Evolutionary conservation across 2,113 vertebrate genomes (phyloP), one percentile per base, ranked within the genome.

Genomic region (Anoura caudifer): DNA sequence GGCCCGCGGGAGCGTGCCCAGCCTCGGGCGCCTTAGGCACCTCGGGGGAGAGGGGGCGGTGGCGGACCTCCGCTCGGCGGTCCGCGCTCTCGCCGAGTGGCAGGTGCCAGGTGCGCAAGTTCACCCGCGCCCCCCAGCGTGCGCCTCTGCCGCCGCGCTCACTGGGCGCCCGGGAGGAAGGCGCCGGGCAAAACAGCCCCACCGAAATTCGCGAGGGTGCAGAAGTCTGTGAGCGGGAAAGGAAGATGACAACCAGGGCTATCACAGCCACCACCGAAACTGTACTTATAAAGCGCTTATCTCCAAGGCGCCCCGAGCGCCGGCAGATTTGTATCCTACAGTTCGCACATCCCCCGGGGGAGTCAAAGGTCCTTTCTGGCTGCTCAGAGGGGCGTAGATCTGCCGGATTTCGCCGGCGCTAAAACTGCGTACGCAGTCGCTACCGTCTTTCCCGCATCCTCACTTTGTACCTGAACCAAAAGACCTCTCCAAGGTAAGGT

Each of bases 51-150:
- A 52, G 4, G 14, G 45, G 84, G 50, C 38, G 45, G 81, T 33
- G 61, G 36, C 43, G 50, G 77, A 54, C 26, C 41, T 31, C 24
- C 24, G 61, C 75, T 36, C 5, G 33, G 69, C 17, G 33, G 67
- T 56, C 67, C 0, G 91, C 67, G 67, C 50, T 24, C 22, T 80
- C 61, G 89, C 87, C 31, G 12, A 14, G 91, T n/a, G 84, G 93
- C 97, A 97, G 97, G 97, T 97, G 96, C 87, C 96, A 96, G 97
- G 96, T 97, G 97, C 90, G 90, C 95, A 33, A 33, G 69, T 43
- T 83, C 59, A 3, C 52, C 73, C 52, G 85, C 85, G 88, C 43
- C 69, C 54, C 50, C 1, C 33, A 81, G 75, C 88, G 33, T 50
- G 86, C 90, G 82, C 65, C 85, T 80, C 13, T 75, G 65, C 90